Evolutionary conservation across 2,888 invertebrate genomes (phyloP), one percentile per base, ranked within the genome.

Genomic region (Bombyx huttoni): DNA sequence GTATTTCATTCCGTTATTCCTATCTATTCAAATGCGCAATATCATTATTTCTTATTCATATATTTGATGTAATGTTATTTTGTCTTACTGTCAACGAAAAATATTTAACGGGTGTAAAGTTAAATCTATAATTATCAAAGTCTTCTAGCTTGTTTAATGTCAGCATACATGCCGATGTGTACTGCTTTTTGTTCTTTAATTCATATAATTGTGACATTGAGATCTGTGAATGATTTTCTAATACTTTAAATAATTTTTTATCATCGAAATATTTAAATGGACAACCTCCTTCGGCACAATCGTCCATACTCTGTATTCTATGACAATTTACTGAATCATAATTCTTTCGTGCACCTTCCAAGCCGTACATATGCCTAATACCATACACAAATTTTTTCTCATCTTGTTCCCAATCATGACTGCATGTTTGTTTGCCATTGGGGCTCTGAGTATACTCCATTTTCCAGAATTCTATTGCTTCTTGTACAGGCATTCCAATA

Each of bases 311-410:
- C 75, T 93, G 92, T 49, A 94, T 89, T 52, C 80, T 66, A 13
- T 75, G 63, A 65, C 94, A 94, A 56, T 83, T 89, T 47, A 91
- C 90, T 13, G 91, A 90, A 48, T 77, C 73, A 62, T 93, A 93
- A 62, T 85, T 89, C 62, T 86, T 91, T 58, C 90, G 83, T n/a
- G 89, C 79, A 6, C 94, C 94, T 76, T 93, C 93, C 50, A 93
- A 75, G 0, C 94, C 94, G 81, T 94, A 94, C 75, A 93, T 81
- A 65, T 94, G 94, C 55, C 92, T 81, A 51, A 94, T 92, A 53
- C 92, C 92, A 75, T 93, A 93, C 6, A 89, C 68, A 70, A 91
- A 92, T 62, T 91, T 91, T 34, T 88, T 89, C 58, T 90, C 90
- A 73, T 91, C 90, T 49, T 83, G 85, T 51, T 89, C 84, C 94